Conservation (phyloP, 2,113 vertebrate genomes). For the Neotoma lepida region DNA sequence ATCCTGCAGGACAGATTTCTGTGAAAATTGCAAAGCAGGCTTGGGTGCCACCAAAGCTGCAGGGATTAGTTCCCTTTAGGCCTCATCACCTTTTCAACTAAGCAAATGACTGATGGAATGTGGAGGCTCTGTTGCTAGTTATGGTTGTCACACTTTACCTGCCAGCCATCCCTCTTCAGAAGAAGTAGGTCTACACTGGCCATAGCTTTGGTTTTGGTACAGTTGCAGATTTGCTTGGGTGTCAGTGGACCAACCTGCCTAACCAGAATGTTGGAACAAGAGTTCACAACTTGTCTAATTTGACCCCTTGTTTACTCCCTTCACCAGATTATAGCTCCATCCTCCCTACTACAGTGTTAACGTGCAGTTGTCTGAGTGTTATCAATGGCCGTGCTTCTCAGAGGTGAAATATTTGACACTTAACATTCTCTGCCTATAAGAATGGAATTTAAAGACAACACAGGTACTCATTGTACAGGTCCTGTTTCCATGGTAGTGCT, state of each 20-base stretch:
- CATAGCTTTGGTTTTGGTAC: not conserved
- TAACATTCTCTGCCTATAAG: not conserved
- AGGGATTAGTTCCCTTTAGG: not conserved
- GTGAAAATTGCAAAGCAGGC: not conserved
- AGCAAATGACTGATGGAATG: not conserved
- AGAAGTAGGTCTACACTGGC: not conserved
- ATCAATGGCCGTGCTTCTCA: not conserved
- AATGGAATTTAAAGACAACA: not conserved
- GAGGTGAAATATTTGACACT: not conserved
- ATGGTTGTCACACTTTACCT: not conserved
- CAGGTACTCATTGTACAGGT: not conserved
- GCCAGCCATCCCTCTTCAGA: not conserved
- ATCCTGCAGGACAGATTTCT: slow-evolving; percentile 31
- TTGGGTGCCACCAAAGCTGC: too few species aligned
- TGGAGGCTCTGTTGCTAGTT: not conserved
- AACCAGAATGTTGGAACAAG: not conserved
- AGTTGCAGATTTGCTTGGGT: slow-evolving; percentile 35
- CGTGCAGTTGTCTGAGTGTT: not conserved
- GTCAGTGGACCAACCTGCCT: not conserved
- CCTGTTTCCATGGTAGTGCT: not conserved
- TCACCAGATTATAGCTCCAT: not conserved
- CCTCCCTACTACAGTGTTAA: not conserved
- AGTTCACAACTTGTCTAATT: not conserved
- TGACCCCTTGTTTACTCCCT: not conserved
- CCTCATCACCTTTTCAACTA: not conserved